Evolutionary conservation across 2,113 vertebrate genomes (phyloP).

Genomic region (Ochotona curzoniae): DNA sequence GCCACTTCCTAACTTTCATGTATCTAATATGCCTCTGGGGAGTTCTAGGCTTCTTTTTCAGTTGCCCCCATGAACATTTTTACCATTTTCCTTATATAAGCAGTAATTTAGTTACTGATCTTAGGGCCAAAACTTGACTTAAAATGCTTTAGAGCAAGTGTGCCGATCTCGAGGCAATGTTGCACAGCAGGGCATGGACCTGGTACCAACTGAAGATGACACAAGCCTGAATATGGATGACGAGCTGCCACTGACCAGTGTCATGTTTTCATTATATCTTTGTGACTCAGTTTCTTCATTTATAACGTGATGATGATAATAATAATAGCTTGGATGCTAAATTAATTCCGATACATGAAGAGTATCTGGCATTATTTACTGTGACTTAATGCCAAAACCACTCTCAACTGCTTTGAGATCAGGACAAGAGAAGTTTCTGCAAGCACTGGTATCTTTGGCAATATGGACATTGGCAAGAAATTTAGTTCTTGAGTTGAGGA

Average conservation of each 20-base stretch:
- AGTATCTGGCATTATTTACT: not conserved
- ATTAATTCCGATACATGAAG: not conserved
- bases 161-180: not conserved
- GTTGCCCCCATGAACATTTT: not conserved
- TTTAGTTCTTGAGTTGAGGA: not conserved
- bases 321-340: not conserved
- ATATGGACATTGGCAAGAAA: not conserved
- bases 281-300: not conserved
- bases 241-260: not conserved
- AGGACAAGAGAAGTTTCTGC: not conserved
- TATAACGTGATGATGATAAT: not conserved
- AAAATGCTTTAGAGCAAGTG: not conserved
- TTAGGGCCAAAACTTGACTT: not conserved
- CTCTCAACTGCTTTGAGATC: not conserved
- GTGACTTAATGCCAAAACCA: not conserved
- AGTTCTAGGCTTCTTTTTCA: constrained; percentile 6
- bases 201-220: not conserved
- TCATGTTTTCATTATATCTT: not conserved
- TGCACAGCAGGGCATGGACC: not conserved
- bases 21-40: not conserved
- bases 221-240: too few relatives aligned
- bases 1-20: not conserved
- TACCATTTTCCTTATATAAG: not conserved
- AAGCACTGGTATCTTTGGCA: not conserved
- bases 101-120: not conserved